These are phyloP conservation scores for Mormyrops attenuatus DNA, from an alignment of 2,797 vertebrate genomes.

Conservation along the genomic window DNA sequence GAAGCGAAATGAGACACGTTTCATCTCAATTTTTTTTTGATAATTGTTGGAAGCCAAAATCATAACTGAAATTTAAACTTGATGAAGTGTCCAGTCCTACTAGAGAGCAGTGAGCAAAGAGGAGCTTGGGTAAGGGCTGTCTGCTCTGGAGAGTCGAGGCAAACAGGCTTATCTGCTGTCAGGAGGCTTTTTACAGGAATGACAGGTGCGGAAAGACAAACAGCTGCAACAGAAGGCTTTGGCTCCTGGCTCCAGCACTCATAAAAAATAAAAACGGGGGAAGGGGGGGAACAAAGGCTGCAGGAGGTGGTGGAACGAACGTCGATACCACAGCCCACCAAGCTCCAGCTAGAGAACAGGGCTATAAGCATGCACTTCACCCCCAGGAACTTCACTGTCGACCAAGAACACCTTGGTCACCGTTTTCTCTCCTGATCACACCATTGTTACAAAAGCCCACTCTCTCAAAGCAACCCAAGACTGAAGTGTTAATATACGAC, in stretches of 20 bases:
- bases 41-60: neutral
- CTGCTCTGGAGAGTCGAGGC: conserved; percentile 29
- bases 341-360: neutral
- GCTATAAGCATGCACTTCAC: neutral
- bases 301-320: neutral
- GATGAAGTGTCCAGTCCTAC: neutral
- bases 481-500: neutral
- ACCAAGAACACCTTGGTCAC: neutral
- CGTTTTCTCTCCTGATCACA: neutral
- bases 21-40: neutral
- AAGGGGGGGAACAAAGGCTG: neutral
- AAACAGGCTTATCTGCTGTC: conserved; percentile 56
- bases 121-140: conserved; percentile 10
- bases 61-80: neutral
- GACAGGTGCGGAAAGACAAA: conserved; percentile 64
- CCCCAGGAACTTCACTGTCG: neutral
- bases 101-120: neutral
- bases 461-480: neutral
- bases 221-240: conserved; percentile 45
- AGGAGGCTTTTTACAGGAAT: conserved; percentile 58
- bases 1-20: neutral
- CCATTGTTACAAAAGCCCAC: neutral
- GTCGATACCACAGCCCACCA: neutral
- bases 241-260: neutral
- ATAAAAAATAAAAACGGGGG: neutral